phyloP scores from a whole-genome alignment of 2,113 vertebrate species.

The Leptodactylus fuscus region DNA sequence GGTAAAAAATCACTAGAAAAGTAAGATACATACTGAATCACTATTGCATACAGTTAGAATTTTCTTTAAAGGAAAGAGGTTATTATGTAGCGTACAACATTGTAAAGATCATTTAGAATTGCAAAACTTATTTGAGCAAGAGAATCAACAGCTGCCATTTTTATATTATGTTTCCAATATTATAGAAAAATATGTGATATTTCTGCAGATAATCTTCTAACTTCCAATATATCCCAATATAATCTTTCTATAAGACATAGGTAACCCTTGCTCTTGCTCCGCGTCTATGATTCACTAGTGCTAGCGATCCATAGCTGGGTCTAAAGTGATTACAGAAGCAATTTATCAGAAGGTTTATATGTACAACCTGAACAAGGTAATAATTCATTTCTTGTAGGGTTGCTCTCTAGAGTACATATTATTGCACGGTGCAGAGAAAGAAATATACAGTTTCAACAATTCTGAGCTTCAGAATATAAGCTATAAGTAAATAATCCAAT shows the following conservation, averaged over 20 bases:
- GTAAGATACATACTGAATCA: too few relatives aligned
- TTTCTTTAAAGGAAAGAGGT: too few relatives aligned
- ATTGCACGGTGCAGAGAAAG: neutral
- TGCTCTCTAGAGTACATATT: constrained; percentile 9
- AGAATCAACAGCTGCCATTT: neutral
- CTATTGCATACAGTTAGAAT: too few relatives aligned
- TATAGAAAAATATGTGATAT: neutral
- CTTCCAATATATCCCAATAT: neutral
- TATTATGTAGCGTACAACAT: neutral
- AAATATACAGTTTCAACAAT: neutral
- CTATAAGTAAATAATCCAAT: neutral
- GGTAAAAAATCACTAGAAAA: too few relatives aligned
- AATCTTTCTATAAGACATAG: neutral
- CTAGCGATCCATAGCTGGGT: neutral
- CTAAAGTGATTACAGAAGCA: constrained; percentile 27
- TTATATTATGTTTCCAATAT: neutral
- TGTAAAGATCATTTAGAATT: neutral
- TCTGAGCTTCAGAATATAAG: neutral
- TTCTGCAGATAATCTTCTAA: neutral
- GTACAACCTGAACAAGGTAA: neutral
- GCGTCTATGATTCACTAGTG: constrained; percentile 7
- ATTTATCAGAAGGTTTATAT: constrained; percentile 31
- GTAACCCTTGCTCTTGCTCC: constrained; percentile 23
- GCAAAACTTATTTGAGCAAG: neutral
- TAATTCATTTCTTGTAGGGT: constrained; percentile 25